These are phyloP conservation scores for Petrolisthes manimaculis DNA, from an alignment of 2,888 invertebrate species.

Conservation along the genomic window DNA sequence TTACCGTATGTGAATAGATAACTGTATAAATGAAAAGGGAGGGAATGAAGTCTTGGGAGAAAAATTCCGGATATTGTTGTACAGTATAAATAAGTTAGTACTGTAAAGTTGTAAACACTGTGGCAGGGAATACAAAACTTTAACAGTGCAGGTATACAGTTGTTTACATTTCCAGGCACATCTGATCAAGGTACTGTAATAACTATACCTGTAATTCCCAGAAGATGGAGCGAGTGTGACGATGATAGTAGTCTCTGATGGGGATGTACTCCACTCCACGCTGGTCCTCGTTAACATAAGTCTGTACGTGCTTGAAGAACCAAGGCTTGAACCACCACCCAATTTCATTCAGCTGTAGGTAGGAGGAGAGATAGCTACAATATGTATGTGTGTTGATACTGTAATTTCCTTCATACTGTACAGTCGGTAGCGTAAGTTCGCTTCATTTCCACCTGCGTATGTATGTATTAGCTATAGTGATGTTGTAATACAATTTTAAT, in stretches of 20 bases:
- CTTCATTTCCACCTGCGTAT: no score
- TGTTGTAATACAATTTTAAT: no score
- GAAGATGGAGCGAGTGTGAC: slow-evolving; percentile 84
- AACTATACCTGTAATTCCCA: slow-evolving; percentile 82
- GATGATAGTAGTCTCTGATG: slow-evolving; percentile 83
- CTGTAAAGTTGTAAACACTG: no score
- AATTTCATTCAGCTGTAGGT: slow-evolving; percentile 78
- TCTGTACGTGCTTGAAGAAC: slow-evolving; percentile 84
- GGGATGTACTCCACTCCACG: slow-evolving; percentile 79
- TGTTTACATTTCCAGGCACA: background rate
- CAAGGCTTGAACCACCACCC: slow-evolving; percentile 85
- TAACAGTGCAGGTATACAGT: background rate
- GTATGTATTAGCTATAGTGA: no score
- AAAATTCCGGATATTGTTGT: no score
- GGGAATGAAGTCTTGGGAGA: background rate
- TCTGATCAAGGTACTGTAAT: background rate
- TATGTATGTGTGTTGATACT: no score
- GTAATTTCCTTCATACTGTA: no score
- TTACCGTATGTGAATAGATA: no score
- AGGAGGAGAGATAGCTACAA: no score
- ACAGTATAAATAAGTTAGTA: no score
- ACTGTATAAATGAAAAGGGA: background rate
- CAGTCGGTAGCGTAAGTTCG: no score
- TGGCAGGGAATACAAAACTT: background rate
- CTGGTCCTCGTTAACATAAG: slow-evolving; percentile 70